Evolutionary conservation across 1,140 invertebrate species (phyloP).

Genomic region (Apis mellifera): Amel_HAv3.1 CM009931.2:2520001-2520500

Average conservation of each 20-base stretch:
- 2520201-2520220: background rate
- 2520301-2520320: background rate
- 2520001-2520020: too few relatives aligned
- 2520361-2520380: background rate
- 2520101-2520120: background rate
- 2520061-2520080: background rate
- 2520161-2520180: too few relatives aligned
- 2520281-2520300: background rate
- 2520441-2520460: background rate
- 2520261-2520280: background rate
- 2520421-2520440: background rate
- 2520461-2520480: background rate
- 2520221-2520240: background rate
- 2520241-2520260: too few relatives aligned
- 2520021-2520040: background rate
- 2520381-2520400: constrained; percentile 10
- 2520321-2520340: background rate
- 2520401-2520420: background rate
- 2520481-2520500: too few relatives aligned
- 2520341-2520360: background rate
- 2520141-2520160: too few relatives aligned
- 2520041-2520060: background rate
- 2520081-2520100: background rate
- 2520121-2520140: background rate
- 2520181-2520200: background rate